Evolutionary conservation across 2,797 vertebrate species (phyloP), one percentile per base, ranked within the genome.

Genomic region (Etheostoma perlongum): DNA sequence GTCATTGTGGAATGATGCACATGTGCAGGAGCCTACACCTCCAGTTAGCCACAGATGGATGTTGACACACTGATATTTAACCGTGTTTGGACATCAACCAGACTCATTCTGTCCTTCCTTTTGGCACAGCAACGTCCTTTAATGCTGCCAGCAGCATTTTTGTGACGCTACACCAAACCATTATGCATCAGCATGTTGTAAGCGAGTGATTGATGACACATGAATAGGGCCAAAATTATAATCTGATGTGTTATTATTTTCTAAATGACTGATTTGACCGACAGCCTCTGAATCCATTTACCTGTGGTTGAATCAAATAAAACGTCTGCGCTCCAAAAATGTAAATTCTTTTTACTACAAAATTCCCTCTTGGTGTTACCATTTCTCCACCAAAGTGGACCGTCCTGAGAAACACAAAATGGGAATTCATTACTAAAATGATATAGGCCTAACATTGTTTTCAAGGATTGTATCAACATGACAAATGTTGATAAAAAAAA

Each of bases 11-110:
- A 79, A 83, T 76, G 33, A 77, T 77, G 60, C 69, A 71, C 49
- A 69, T 48, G 57, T 68, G 67, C 66, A 47, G 51, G 54, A 36
- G 47, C 46, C 5, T 27, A 33, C 51, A 46, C 44, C 44, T 15
- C 66, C 66, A 47, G 57, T 65, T n/a, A 63, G 21, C 15, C 30
- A 25, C 36, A 68, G 74, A 78, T 55, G 66, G 58, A 66, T 74
- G 63, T n/a, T 60, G 55, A 83, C 42, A 78, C 47, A 67, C 42
- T 6, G 49, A 66, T 52, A 67, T 67, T 60, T 40, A 73, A 69
- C 63, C 25, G 58, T 46, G 48, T 72, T 82, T 82, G 65, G 67
- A 59, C 60, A 65, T 53, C 55, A 71, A 83, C 10, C 79, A 76
- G 62, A 72, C 68, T 42, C 33, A 16, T 51, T 62, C 63, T 55